A percentile compares a stretch with the other conserved stretches of the same genome.
These are phyloP conservation scores for Herpetotheres cachinnans DNA, from an alignment of 2,113 vertebrate species.

Conservation along the genomic window DNA sequence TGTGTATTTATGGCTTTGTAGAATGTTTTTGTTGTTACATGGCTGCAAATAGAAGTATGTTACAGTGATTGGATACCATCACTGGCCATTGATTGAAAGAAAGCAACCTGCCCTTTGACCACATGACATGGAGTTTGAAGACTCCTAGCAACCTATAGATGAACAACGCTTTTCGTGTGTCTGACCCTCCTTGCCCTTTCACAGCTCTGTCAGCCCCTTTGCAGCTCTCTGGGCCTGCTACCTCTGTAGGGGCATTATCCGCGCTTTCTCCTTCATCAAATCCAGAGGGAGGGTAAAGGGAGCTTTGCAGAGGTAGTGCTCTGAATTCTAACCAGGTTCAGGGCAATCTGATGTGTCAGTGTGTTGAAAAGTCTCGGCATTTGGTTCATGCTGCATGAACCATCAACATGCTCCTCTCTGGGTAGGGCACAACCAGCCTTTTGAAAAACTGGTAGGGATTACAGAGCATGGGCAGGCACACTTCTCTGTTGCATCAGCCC, in stretches of 20 bases:
- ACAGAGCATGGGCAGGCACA: neutral
- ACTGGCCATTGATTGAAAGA: neutral
- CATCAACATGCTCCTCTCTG: fast-evolving
- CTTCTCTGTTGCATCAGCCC: neutral
- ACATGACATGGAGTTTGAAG: neutral
- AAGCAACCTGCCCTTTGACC: neutral
- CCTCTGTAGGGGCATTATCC: neutral
- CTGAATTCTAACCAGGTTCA: neutral
- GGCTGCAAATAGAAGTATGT: neutral
- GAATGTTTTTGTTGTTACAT: neutral
- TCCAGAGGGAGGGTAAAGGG: neutral
- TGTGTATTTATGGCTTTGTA: neutral
- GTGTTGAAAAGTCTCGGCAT: neutral
- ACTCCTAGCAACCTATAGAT: neutral
- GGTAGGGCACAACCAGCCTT: neutral
- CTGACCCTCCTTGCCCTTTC: neutral
- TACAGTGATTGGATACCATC: neutral
- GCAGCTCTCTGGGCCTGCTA: neutral
- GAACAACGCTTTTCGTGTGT: neutral
- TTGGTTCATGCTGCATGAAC: neutral
- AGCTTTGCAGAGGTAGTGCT: neutral
- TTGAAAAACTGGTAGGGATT: neutral
- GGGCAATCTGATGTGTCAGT: neutral
- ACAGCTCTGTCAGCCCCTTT: neutral
- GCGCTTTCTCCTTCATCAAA: neutral